Base-by-base conservation (phyloP, 2,113 vertebrate species). In the Catharus bicknelli region DNA sequence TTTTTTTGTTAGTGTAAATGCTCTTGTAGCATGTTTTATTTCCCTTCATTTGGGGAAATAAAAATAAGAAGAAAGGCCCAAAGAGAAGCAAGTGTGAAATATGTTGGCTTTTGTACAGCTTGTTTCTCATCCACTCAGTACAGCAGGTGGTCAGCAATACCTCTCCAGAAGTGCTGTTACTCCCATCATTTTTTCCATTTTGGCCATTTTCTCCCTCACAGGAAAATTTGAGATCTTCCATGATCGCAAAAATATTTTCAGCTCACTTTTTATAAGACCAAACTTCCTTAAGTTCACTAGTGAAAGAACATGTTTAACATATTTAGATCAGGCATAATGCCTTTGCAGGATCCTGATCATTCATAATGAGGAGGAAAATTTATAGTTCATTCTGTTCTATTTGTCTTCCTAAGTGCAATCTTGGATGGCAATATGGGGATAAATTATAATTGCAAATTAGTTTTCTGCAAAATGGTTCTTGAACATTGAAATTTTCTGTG, bases 391-490 rank as follows among this genome's bases (percentile, higher is more conserved):
- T 81, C 68, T 81, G 22, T 86, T 92, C 69, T 83, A 64, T 86
- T 93, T 92, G 80, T 91, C 92, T 94, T 91, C 43, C 51, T 75
- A 82, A 86, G 42, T 78, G 77, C n/a, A 86, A 85, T 86, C 64
- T 74, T 88, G 58, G 83, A 74, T 62, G 53, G 79, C 68, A 90
- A 91, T 77, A 72, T 57, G 30, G 83, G 77, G 57, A 90, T 57
- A 91, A 93, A 92, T 90, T 94, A 68, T n/a, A 91, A 83, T 77
- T 94, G 90, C 53, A 93, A 63, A 92, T 83, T 75, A 81, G 66
- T 83, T 81, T 80, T 77, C 68, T 78, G 48, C 48, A 63, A 91
- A 90, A 80, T 75, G 10, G 36, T 75, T 70, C 72, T 86, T 70
- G 34, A 94, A 53, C 32, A 38, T 4, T 43, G 36, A 90, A 74